Evolutionary conservation across 1,140 invertebrate genomes (phyloP).

Genomic region (Heliconius congener): DNA sequence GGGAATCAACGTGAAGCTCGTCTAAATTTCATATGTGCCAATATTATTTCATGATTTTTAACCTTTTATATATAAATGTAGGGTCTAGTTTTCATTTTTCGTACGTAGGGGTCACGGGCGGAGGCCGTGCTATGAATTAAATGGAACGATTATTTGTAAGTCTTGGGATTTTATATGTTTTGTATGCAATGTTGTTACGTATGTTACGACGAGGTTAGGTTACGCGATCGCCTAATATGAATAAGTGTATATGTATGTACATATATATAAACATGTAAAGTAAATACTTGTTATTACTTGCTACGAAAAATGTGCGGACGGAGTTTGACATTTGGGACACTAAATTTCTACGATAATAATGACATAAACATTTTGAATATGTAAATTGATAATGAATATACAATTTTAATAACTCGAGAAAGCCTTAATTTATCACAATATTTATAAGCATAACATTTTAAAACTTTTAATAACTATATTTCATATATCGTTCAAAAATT

Average conservation of each 20-base stretch:
- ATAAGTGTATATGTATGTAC: background rate
- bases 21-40: background rate
- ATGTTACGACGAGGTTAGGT: background rate
- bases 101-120: background rate
- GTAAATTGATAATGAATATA: too few species aligned
- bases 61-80: background rate
- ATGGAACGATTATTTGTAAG: background rate
- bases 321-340: too few species aligned
- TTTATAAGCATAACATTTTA: too few species aligned
- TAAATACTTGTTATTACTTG: too few species aligned
- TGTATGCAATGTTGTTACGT: background rate
- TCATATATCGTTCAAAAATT: background rate
- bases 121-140: constrained; percentile 1
- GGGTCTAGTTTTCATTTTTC: background rate
- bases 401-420: too few species aligned
- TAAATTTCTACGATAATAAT: too few species aligned
- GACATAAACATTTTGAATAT: too few species aligned
- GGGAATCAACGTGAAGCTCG: background rate
- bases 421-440: too few species aligned
- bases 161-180: background rate
- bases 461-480: too few species aligned
- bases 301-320: too few species aligned
- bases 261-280: background rate
- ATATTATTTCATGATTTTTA: background rate
- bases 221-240: background rate